Evolutionary conservation across 2,888 invertebrate genomes (phyloP).

Genomic region (Magallana nippona): DNA sequence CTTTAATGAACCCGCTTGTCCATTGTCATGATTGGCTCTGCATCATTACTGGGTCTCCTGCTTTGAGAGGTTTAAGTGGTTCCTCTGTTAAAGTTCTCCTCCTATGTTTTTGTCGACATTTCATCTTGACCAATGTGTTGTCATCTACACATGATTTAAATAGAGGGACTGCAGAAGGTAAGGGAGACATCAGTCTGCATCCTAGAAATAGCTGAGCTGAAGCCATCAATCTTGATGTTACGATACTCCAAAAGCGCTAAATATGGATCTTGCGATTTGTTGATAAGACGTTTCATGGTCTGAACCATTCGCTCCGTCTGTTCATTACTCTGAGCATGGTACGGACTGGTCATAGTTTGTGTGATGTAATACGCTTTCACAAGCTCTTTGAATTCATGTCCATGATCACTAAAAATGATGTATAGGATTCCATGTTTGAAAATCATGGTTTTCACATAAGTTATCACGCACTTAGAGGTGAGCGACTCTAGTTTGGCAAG

Average conservation of each 20-base stretch:
- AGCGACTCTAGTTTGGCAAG: too few relatives aligned
- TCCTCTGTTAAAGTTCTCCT: slow-evolving; percentile 28
- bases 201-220: slow-evolving; percentile 41
- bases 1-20: slow-evolving; percentile 34
- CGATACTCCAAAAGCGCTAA: slow-evolving; percentile 22
- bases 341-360: slow-evolving; percentile 39
- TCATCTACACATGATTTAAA: neutral
- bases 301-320: slow-evolving; percentile 29
- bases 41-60: slow-evolving; percentile 29
- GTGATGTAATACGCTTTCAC: slow-evolving; percentile 34
- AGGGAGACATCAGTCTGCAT: slow-evolving; percentile 34
- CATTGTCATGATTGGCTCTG: slow-evolving; percentile 16
- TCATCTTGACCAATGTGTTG: slow-evolving; percentile 10
- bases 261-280: slow-evolving; percentile 36
- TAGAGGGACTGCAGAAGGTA: slow-evolving; percentile 37
- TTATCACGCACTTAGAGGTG: too few relatives aligned
- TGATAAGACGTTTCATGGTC: slow-evolving; percentile 34
- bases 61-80: neutral
- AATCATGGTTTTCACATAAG: slow-evolving; percentile 41
- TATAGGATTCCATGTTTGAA: slow-evolving; percentile 44
- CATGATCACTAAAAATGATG: slow-evolving; percentile 44
- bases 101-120: neutral
- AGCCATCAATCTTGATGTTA: slow-evolving; percentile 30
- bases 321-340: slow-evolving; percentile 32
- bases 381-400: slow-evolving; percentile 34